Percentiles rank a stretch among this genome's conserved stretches.
Evolutionary conservation across 1,140 invertebrate species (phyloP).

Genomic region (Zaprionus vittiger): DNA sequence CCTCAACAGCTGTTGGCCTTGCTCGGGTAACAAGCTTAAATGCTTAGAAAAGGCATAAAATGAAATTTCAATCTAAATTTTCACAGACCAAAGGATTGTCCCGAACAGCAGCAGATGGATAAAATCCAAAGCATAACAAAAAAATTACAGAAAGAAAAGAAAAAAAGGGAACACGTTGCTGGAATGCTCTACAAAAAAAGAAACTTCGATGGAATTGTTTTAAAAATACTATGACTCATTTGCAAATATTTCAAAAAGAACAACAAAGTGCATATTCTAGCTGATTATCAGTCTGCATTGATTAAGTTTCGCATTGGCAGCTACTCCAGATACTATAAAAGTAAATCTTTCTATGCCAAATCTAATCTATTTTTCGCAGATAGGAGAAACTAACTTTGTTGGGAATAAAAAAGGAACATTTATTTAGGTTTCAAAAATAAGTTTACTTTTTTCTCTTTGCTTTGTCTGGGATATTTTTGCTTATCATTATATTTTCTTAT

Average conservation of each 20-base stretch:
- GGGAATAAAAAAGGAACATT: not conserved
- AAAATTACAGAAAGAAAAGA: constrained; percentile 29
- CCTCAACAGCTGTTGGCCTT: constrained; percentile 53
- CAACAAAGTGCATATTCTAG: not conserved
- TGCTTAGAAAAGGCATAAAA: constrained; percentile 55
- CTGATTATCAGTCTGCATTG: constrained; percentile 2
- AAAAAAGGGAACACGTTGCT: not conserved
- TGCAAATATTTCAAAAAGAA: not conserved
- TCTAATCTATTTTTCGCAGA: not conserved
- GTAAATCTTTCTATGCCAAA: not conserved
- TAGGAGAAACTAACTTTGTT: not conserved
- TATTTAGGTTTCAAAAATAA: not conserved
- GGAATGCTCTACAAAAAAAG: not conserved
- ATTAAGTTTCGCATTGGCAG: not conserved
- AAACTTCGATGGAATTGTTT: not conserved
- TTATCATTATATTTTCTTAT: too few relatives aligned
- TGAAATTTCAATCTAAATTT: constrained; percentile 64
- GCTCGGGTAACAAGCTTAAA: constrained; percentile 25
- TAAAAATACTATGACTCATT: not conserved
- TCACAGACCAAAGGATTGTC: constrained; percentile 8
- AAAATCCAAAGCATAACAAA: constrained; percentile 36
- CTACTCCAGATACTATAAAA: not conserved
- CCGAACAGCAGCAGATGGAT: constrained; percentile 19
- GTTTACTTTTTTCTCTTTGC: not conserved
- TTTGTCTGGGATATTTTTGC: not conserved